Evolutionary conservation across 2,888 invertebrate genomes (phyloP).

Genomic region (Epicampocera succincta): DNA sequence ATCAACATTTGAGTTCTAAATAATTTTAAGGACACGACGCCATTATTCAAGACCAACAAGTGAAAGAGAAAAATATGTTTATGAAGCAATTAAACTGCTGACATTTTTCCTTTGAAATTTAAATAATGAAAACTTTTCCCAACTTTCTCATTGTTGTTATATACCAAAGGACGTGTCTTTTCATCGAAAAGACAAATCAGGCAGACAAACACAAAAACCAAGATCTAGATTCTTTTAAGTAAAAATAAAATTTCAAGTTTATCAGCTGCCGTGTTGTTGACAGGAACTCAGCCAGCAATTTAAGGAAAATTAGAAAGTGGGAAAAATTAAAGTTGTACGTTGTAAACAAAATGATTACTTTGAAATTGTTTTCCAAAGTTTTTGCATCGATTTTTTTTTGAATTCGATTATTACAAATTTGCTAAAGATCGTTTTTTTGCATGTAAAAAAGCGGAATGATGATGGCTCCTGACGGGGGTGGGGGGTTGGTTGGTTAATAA

Average conservation of each 20-base stretch:
- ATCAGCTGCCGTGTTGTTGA: constrained; percentile 22
- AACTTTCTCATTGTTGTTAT: background rate
- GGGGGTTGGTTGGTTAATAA: too few relatives aligned
- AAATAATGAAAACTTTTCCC: constrained; percentile 38
- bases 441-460: too few relatives aligned
- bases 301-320: background rate
- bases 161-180: constrained; percentile 38
- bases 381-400: constrained; percentile 1
- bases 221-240: background rate
- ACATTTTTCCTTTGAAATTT: constrained; percentile 57
- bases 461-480: background rate
- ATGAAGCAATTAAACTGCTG: constrained; percentile 78
- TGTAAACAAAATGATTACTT: constrained; percentile 7
- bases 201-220: constrained; percentile 29
- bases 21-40: constrained; percentile 7
- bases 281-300: background rate
- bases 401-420: constrained; percentile 24
- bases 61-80: constrained; percentile 74
- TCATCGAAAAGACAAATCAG: background rate
- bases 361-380: constrained; percentile 18
- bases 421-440: background rate
- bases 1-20: background rate
- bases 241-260: constrained; percentile 46
- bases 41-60: constrained; percentile 12
- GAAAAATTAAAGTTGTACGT: background rate